phyloP scores from a whole-genome alignment of 2,113 vertebrate species.

The Mastomys natalensis region DNA sequence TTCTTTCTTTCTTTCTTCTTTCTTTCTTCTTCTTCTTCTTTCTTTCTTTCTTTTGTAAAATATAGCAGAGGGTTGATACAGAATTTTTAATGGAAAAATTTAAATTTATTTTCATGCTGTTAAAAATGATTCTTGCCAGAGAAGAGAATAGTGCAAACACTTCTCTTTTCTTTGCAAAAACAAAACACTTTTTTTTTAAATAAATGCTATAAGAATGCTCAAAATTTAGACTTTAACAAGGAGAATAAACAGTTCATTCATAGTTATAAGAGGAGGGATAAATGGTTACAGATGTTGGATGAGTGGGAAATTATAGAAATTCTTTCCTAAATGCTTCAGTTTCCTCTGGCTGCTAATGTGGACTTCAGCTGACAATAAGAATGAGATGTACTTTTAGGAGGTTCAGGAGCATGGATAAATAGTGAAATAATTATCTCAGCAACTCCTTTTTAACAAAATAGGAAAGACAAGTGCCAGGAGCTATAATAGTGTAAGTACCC shows the following conservation, averaged over 20 bases:
- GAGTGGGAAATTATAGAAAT: background rate
- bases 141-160: background rate
- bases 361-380: background rate
- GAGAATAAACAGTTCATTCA: background rate
- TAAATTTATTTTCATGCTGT: background rate
- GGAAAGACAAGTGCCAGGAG: background rate
- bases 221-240: background rate
- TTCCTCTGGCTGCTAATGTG: slow-evolving; percentile 20
- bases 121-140: background rate
- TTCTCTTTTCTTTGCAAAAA: no score
- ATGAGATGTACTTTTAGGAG: background rate
- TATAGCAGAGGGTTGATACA: background rate
- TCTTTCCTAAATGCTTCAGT: background rate
- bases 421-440: background rate
- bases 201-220: background rate
- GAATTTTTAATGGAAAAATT: background rate
- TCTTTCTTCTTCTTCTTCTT: background rate
- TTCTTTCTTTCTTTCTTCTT: background rate
- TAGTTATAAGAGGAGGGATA: background rate
- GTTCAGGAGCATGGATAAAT: background rate
- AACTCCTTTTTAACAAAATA: background rate
- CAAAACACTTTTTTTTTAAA: background rate
- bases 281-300: background rate
- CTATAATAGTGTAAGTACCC: background rate
- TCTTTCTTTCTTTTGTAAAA: background rate